These are phyloP conservation scores for Listronotus bonariensis DNA, from an alignment of 1,140 invertebrate species.

Conservation along the genomic window DNA sequence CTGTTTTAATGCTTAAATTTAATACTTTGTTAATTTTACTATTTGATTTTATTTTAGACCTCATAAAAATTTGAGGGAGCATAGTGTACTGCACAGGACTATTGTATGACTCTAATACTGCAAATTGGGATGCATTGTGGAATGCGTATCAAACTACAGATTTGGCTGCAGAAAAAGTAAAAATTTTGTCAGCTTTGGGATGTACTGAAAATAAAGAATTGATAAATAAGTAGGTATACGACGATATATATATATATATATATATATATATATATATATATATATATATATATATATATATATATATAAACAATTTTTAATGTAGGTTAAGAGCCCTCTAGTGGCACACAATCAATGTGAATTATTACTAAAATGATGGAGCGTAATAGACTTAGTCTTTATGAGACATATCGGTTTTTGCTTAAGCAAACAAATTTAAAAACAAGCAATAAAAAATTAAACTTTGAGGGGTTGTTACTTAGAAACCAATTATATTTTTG, in stretches of 20 bases:
- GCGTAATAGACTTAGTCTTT: too few relatives aligned
- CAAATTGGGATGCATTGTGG: conserved; percentile 60
- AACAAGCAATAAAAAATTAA: too few relatives aligned
- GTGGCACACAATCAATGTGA: too few relatives aligned
- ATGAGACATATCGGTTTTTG: too few relatives aligned
- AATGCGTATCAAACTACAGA: conserved; percentile 56
- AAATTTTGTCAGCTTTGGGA: conserved; percentile 62
- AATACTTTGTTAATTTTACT: too few relatives aligned
- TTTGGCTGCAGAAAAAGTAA: conserved; percentile 60
- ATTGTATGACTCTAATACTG: conserved; percentile 28
- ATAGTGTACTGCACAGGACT: conserved; percentile 64
- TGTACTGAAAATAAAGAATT: conserved; percentile 59
- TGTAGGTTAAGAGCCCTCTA: too few relatives aligned
- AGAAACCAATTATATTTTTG: not conserved
- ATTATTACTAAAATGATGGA: too few relatives aligned
- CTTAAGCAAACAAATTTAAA: too few relatives aligned
- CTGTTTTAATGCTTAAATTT: not conserved
- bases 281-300: too few relatives aligned
- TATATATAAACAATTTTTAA: too few relatives aligned
- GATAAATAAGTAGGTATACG: conserved; percentile 55
- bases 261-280: too few relatives aligned
- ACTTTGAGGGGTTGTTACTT: too few relatives aligned
- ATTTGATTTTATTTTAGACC: conserved; percentile 49
- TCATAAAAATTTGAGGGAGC: conserved; percentile 60
- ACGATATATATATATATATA: conserved; percentile 53